Conservation (phyloP, 2,113 vertebrate species). For the Callopanchax toddi region DNA sequence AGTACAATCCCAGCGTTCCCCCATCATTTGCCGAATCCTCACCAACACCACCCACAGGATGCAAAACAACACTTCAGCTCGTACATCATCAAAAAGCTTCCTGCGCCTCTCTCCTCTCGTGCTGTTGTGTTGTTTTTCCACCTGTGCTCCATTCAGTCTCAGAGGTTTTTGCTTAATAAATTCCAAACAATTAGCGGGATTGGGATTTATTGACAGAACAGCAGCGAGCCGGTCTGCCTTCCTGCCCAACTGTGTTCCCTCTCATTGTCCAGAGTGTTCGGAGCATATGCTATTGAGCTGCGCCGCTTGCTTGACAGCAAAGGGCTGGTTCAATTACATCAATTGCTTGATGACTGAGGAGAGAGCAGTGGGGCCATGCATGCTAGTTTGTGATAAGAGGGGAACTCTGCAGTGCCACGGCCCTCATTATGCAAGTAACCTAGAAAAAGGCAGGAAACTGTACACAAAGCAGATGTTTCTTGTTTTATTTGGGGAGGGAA, state of each 20-base stretch:
- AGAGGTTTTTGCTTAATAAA: constrained; percentile 79
- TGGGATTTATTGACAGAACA: constrained; percentile 96
- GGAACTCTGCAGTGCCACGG: constrained; percentile 86
- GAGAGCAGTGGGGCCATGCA: constrained; percentile 91
- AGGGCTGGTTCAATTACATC: constrained; percentile 92
- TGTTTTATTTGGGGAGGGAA: constrained; percentile 72
- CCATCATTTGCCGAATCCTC: constrained; percentile 22
- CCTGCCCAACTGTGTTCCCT: constrained; percentile 79
- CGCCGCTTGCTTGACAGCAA: constrained; percentile 83
- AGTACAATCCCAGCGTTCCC: constrained; percentile 9
- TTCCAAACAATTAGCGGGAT: constrained; percentile 97
- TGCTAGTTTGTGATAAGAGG: constrained; percentile 95
- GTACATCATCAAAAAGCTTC: constrained; percentile 36
- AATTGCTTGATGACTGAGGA: constrained; percentile 92
- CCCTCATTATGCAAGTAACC: constrained; percentile 89
- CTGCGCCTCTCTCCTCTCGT: constrained; percentile 68
- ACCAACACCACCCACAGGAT: constrained; percentile 40
- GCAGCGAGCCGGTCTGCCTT: constrained; percentile 73
- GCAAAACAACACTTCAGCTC: constrained; percentile 48
- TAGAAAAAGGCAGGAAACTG: constrained; percentile 81
- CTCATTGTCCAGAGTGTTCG: constrained; percentile 90
- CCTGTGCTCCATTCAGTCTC: constrained; percentile 72
- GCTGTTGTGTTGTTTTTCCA: constrained; percentile 72
- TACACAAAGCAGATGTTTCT: constrained; percentile 86
- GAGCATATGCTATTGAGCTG: constrained; percentile 82